Percentiles rank a stretch among this genome's conserved stretches.
Conservation (phyloP, 2,797 vertebrate species). For the Astyanax mexicanus region DNA sequence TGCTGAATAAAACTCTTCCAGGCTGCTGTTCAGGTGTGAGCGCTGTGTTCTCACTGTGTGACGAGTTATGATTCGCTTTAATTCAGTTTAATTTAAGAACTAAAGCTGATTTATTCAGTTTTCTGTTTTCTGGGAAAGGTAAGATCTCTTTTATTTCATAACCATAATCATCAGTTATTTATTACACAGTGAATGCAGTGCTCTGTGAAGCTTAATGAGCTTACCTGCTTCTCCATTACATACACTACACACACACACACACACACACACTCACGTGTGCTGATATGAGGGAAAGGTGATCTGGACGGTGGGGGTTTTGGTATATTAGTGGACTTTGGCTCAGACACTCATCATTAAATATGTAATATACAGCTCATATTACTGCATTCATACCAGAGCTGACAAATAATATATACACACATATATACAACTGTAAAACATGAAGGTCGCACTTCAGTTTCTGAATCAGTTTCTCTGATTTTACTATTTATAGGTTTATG, state of each 20-base stretch:
- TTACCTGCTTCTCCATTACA: not conserved
- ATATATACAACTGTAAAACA: no score
- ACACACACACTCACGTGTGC: slow-evolving; percentile 19
- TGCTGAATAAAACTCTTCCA: slow-evolving; percentile 1
- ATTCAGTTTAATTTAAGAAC: slow-evolving; percentile 14
- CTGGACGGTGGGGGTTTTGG: slow-evolving; percentile 3
- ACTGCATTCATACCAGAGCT: not conserved
- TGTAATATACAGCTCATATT: not conserved
- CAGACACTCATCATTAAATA: not conserved
- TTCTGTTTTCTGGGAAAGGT: not conserved
- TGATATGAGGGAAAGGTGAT: slow-evolving; percentile 29
- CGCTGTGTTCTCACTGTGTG: not conserved
- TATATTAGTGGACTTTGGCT: slow-evolving; percentile 34
- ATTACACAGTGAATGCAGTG: not conserved
- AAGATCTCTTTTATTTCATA: slow-evolving; percentile 12
- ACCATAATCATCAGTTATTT: not conserved
- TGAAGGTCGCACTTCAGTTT: no score
- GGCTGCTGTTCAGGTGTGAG: not conserved
- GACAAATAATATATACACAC: no score
- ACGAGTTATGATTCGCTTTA: not conserved
- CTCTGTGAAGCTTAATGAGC: not conserved
- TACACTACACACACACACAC: not conserved
- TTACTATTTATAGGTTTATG: no score
- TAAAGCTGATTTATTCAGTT: not conserved
- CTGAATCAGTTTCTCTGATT: no score